Conservation (phyloP, 2,113 vertebrate species). For the Syrrhaptes paradoxus region DNA sequence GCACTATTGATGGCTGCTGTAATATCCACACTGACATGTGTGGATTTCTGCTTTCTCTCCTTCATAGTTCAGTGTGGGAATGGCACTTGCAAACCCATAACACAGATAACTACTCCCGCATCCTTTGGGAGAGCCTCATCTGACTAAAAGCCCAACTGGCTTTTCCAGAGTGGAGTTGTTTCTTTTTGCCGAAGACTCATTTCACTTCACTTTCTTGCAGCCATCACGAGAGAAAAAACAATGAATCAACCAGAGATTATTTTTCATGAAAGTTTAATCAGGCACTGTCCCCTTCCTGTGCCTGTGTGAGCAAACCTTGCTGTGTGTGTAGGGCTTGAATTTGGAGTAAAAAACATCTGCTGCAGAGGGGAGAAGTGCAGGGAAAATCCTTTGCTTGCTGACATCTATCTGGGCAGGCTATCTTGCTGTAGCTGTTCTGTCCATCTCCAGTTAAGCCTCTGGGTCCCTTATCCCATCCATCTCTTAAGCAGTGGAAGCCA, state of each 20-base stretch:
- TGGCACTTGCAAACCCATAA: slow-evolving; percentile 4
- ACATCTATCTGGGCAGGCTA: background rate
- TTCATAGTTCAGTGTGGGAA: background rate
- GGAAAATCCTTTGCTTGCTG: background rate
- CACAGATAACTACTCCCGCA: slow-evolving; percentile 24
- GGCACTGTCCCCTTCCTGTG: background rate
- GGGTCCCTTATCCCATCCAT: slow-evolving; percentile 2
- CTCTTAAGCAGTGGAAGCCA: background rate
- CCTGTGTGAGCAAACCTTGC: background rate
- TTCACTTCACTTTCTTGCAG: slow-evolving; percentile 33
- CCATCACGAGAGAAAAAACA: background rate
- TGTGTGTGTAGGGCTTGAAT: background rate
- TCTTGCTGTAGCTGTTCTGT: background rate
- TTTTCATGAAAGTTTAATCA: slow-evolving; percentile 63
- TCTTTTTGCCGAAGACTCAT: slow-evolving; percentile 54
- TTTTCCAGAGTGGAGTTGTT: background rate
- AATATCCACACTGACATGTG: background rate
- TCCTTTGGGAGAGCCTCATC: slow-evolving; percentile 46
- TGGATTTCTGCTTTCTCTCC: slow-evolving; percentile 8
- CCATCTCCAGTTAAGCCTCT: background rate
- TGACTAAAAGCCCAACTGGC: slow-evolving; percentile 49
- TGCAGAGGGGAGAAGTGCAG: background rate
- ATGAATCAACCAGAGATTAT: slow-evolving; percentile 55
- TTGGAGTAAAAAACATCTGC: background rate
- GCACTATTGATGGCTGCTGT: background rate